Evolutionary conservation across 2,113 vertebrate genomes (phyloP).

Genomic region (Pterocles gutturalis): DNA sequence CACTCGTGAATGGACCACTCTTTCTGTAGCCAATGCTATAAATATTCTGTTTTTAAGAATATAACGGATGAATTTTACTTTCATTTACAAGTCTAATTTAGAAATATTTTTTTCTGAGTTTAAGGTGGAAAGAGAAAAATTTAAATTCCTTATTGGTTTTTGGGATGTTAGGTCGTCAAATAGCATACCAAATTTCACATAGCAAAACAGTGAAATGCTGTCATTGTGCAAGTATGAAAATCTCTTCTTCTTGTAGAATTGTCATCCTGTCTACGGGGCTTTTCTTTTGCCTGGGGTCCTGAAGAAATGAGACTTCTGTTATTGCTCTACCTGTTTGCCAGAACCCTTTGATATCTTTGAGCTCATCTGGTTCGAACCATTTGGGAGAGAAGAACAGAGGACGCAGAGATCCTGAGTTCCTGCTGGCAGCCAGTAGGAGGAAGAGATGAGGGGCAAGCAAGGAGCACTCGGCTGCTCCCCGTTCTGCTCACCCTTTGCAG

Average conservation of each 20-base stretch:
- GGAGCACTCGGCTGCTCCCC: accelerated
- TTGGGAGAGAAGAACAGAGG: neutral
- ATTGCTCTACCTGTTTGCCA: neutral
- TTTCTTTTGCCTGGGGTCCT: neutral
- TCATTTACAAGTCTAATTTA: neutral
- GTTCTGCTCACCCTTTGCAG: neutral
- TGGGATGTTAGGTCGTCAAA: neutral
- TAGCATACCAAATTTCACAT: neutral
- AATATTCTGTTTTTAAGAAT: neutral
- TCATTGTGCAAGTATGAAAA: neutral
- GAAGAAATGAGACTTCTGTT: neutral
- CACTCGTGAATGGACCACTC: neutral
- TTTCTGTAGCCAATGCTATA: neutral
- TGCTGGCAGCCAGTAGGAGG: accelerated
- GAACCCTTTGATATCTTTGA: neutral
- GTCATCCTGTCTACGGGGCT: neutral
- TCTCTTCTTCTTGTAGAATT: neutral
- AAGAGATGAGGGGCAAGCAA: neutral
- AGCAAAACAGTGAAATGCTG: neutral
- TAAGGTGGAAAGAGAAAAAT: neutral
- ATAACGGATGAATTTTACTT: neutral
- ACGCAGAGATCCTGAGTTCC: neutral
- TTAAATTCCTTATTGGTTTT: neutral
- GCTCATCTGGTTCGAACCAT: neutral
- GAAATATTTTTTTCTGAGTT: neutral